Conservation (phyloP, 2,797 vertebrate genomes). For the Pangasius krempfi region DNA sequence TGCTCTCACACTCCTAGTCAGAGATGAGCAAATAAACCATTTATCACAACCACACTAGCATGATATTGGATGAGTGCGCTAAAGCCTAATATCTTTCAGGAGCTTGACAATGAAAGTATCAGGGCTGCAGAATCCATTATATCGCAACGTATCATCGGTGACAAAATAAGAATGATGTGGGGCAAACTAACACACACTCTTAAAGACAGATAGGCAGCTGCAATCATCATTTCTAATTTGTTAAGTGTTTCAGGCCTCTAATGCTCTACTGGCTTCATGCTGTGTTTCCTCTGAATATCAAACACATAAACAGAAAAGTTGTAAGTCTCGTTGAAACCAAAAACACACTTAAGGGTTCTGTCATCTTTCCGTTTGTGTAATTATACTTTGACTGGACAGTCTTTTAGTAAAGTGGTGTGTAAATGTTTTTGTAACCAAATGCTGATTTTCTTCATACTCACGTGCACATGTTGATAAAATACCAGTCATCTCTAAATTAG, state of each 20-base stretch:
- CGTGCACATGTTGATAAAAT: too few species aligned
- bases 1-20: background rate
- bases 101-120: background rate
- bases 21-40: conserved; percentile 15
- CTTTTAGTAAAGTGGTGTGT: background rate
- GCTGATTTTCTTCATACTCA: background rate
- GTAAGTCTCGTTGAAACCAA: background rate
- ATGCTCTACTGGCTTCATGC: background rate
- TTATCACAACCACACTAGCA: conserved; percentile 7
- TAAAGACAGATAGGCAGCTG: background rate
- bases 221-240: background rate
- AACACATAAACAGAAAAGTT: background rate
- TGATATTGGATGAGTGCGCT: background rate
- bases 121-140: background rate
- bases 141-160: background rate
- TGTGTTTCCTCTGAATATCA: background rate
- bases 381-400: background rate
- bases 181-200: background rate
- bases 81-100: background rate
- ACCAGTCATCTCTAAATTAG: background rate
- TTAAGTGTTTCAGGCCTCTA: background rate
- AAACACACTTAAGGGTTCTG: background rate
- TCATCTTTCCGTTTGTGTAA: background rate
- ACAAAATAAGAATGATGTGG: background rate
- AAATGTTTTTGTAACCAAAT: background rate